Percentiles rank a stretch among this genome's conserved stretches.
These are phyloP conservation scores for Lates calcarifer DNA, from an alignment of 2,113 vertebrate species.

Conservation along the genomic window DNA sequence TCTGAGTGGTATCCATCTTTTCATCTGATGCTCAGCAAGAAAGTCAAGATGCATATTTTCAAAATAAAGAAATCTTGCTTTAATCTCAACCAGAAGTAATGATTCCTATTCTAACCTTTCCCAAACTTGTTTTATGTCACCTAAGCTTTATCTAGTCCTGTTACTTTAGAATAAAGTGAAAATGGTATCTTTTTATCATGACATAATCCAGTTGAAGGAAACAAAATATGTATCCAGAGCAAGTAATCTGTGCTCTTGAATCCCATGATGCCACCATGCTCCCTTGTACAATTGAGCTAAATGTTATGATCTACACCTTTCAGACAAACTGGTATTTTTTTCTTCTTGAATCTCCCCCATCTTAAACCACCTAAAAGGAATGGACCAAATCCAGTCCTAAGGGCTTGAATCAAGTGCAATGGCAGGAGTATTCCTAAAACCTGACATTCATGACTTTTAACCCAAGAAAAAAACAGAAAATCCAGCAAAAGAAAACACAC, in stretches of 20 bases:
- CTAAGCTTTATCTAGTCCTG: background rate
- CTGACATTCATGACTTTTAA: background rate
- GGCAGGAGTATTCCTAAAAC: background rate
- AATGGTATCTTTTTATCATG: background rate
- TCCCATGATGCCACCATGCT: too few relatives aligned
- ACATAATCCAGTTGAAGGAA: background rate
- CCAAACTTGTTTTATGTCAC: background rate
- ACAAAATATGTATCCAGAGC: too few relatives aligned
- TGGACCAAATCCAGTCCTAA: background rate
- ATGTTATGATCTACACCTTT: too few relatives aligned
- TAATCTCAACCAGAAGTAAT: too few relatives aligned
- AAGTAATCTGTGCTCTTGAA: background rate
- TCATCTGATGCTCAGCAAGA: too few relatives aligned
- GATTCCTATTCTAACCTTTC: background rate
- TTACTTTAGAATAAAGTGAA: background rate
- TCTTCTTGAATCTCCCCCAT: too few relatives aligned
- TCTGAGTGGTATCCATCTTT: too few relatives aligned
- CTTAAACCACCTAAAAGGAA: background rate
- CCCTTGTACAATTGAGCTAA: too few relatives aligned
- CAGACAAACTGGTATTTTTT: too few relatives aligned
- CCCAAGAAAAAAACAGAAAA: conserved; percentile 22
- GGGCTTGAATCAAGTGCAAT: background rate
- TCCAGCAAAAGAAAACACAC: background rate
- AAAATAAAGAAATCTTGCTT: too few relatives aligned
- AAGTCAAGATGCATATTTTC: too few relatives aligned